Percentiles rank a stretch among this genome's conserved stretches.
Conservation (phyloP, 1,140 invertebrate species). For the Spodoptera litura region DNA sequence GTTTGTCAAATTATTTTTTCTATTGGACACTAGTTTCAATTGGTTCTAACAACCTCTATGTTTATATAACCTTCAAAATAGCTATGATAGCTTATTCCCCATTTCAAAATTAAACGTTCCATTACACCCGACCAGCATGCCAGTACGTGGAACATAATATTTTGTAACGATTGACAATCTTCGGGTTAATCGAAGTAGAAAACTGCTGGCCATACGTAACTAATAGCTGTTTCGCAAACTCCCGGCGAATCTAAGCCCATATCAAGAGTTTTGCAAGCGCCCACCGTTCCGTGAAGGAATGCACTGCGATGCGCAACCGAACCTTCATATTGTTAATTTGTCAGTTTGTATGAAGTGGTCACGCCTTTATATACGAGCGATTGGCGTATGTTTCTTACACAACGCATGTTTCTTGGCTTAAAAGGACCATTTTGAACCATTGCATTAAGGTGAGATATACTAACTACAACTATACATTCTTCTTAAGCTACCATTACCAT, state of each 20-base stretch:
- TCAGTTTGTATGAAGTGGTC: background rate
- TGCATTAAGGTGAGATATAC: no score
- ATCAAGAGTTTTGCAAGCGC: conserved; percentile 66
- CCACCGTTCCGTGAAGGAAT: conserved; percentile 71
- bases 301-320: conserved; percentile 44
- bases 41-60: no score
- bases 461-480: no score
- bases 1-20: no score
- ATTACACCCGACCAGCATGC: background rate
- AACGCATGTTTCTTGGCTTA: no score
- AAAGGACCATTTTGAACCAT: no score
- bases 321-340: conserved; percentile 43
- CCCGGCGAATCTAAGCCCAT: conserved; percentile 64
- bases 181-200: conserved; percentile 48
- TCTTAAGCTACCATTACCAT: no score
- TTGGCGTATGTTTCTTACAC: no score
- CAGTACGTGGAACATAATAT: conserved; percentile 8
- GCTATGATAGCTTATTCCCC: background rate
- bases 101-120: conserved; percentile 8
- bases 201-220: conserved; percentile 47
- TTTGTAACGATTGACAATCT: conserved; percentile 44
- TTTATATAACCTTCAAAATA: background rate
- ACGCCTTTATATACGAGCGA: background rate
- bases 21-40: no score
- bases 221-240: conserved; percentile 63